Evolutionary conservation across 1,140 invertebrate species (phyloP).

Genomic region (Tetragnatha versicolor): DNA sequence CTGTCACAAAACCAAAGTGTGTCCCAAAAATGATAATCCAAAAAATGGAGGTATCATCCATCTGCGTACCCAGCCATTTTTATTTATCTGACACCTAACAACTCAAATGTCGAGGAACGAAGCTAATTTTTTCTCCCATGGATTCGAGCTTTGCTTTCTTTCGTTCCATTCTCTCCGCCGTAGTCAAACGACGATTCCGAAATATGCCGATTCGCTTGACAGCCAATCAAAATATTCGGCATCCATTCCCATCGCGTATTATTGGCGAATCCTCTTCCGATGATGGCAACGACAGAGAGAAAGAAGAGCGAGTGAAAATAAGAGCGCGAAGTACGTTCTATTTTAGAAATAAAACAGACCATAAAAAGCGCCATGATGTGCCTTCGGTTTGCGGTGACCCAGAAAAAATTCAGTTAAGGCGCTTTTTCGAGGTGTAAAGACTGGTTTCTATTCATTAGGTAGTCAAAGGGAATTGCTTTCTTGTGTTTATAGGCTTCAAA

Average conservation of each 20-base stretch:
- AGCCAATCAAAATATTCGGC: neutral
- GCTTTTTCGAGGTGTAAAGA: conserved; percentile 3
- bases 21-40: too few relatives aligned
- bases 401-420: conserved; percentile 18
- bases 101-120: neutral
- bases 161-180: neutral
- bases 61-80: neutral
- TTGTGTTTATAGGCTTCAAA: neutral
- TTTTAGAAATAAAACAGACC: conserved; percentile 24
- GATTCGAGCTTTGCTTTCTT: neutral
- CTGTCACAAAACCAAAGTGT: conserved; percentile 1
- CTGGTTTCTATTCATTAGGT: neutral
- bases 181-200: neutral
- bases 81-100: neutral
- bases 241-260: conserved; percentile 1
- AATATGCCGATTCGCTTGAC: neutral
- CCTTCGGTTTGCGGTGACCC: conserved; percentile 4
- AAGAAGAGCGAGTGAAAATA: conserved; percentile 6
- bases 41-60: neutral
- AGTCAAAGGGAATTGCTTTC: neutral
- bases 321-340: neutral
- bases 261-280: neutral
- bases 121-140: neutral
- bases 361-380: conserved; percentile 11
- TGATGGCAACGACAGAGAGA: neutral